Conservation (phyloP, 2,113 vertebrate genomes). For the Orientallactaga bullata region DNA sequence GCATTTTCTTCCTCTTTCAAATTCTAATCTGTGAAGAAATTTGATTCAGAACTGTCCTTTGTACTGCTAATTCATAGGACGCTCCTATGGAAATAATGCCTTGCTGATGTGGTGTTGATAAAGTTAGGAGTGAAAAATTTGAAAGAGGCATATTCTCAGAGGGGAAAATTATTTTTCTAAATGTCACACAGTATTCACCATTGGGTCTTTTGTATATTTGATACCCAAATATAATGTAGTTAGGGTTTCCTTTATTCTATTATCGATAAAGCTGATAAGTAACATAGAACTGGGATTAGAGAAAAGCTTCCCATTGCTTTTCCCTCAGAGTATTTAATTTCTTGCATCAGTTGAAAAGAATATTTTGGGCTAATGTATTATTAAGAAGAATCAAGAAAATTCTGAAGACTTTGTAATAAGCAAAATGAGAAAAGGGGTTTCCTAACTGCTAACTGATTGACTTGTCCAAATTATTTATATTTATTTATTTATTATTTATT, state of each 20-base stretch:
- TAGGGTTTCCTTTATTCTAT: background rate
- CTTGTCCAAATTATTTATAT: background rate
- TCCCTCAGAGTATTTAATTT: background rate
- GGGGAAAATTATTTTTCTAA: background rate
- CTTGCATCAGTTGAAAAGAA: background rate
- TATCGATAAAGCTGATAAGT: background rate
- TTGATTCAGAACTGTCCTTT: background rate
- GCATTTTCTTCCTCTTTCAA: background rate
- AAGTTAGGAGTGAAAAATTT: background rate
- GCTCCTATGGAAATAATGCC: background rate
- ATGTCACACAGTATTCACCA: background rate
- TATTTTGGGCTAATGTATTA: background rate
- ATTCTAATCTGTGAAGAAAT: background rate
- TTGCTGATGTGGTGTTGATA: background rate
- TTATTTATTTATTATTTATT: too few relatives aligned
- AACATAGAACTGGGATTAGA: conserved; percentile 1
- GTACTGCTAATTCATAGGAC: background rate
- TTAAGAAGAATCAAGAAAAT: background rate
- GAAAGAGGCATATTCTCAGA: background rate
- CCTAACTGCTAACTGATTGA: background rate
- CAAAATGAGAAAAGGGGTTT: background rate
- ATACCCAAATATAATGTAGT: background rate
- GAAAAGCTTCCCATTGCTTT: background rate
- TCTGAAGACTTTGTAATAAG: conserved; percentile 4
- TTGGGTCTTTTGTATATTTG: background rate